These are phyloP conservation scores for Ommatoiulus sabulosus DNA, from an alignment of 2,888 invertebrate species.

Conservation along the genomic window DNA sequence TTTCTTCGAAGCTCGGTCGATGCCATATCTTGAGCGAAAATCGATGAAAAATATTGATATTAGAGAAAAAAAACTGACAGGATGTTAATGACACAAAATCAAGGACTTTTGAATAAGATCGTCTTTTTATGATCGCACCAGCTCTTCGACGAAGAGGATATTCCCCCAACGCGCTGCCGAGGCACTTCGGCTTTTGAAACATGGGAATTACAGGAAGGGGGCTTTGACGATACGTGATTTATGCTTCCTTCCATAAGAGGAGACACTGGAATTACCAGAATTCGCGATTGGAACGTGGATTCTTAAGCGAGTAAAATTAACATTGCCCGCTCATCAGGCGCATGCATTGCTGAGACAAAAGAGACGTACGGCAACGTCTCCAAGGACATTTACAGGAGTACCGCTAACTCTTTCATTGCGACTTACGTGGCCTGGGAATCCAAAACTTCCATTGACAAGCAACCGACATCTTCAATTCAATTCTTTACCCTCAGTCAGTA, in stretches of 20 bases:
- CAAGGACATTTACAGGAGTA: too few relatives aligned
- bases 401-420: too few relatives aligned
- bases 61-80: background rate
- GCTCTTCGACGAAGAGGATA: background rate
- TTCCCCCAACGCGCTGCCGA: background rate
- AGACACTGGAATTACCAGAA: background rate
- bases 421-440: too few relatives aligned
- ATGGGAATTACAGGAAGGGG: background rate
- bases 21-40: background rate
- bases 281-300: background rate
- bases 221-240: background rate
- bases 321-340: background rate
- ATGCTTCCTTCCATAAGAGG: background rate
- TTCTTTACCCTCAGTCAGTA: too few relatives aligned
- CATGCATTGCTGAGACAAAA: too few relatives aligned
- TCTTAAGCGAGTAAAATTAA: background rate
- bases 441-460: too few relatives aligned
- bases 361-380: too few relatives aligned
- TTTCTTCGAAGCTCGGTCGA: background rate
- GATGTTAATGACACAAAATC: background rate
- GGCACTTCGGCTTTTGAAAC: background rate
- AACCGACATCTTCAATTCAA: too few relatives aligned
- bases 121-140: constrained; percentile 1
- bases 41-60: constrained; percentile 1
- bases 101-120: constrained; percentile 1